These are phyloP conservation scores for Diadema setosum DNA, from an alignment of 35 echinoderm and acorn worm species.

Conservation along the genomic window DNA sequence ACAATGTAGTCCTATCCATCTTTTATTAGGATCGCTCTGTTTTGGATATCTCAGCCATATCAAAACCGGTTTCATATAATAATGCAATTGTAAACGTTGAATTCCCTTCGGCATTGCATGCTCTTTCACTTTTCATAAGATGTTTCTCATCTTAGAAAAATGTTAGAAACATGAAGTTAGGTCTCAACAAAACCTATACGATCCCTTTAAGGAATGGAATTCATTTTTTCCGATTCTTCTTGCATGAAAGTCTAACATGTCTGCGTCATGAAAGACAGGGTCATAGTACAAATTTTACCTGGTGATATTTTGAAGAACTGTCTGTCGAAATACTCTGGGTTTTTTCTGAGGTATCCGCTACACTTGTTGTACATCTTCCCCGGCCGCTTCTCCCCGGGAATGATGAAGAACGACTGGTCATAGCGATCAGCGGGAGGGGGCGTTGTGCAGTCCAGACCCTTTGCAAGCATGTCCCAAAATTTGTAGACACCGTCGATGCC, in stretches of 20 bases:
- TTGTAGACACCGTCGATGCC: conserved; percentile 25
- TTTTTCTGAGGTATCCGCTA: conserved; percentile 36
- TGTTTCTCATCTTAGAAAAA: too few species aligned
- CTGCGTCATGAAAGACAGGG: background rate
- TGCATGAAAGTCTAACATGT: background rate
- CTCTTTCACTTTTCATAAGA: too few species aligned
- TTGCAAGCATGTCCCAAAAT: conserved; percentile 51
- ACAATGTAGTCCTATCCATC: too few species aligned
- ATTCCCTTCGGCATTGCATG: too few species aligned
- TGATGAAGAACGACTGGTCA: conserved; percentile 28
- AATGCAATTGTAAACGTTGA: background rate
- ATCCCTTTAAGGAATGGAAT: background rate
- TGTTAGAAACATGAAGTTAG: too few species aligned
- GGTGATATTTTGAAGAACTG: conserved; percentile 75
- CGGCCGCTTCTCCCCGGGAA: conserved; percentile 22
- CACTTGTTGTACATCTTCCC: conserved; percentile 59
- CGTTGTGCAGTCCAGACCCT: conserved; percentile 40
- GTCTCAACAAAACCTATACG: too few species aligned
- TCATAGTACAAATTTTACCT: conserved; percentile 11
- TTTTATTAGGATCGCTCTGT: too few species aligned
- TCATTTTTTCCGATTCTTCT: background rate
- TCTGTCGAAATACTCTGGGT: conserved; percentile 60
- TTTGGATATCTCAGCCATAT: too few species aligned
- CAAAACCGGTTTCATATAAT: too few species aligned
- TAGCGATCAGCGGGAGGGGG: conserved; percentile 30